These are phyloP conservation scores for Philypnodon macrostomus DNA, from an alignment of 2,797 vertebrate species.

Conservation along the genomic window DNA sequence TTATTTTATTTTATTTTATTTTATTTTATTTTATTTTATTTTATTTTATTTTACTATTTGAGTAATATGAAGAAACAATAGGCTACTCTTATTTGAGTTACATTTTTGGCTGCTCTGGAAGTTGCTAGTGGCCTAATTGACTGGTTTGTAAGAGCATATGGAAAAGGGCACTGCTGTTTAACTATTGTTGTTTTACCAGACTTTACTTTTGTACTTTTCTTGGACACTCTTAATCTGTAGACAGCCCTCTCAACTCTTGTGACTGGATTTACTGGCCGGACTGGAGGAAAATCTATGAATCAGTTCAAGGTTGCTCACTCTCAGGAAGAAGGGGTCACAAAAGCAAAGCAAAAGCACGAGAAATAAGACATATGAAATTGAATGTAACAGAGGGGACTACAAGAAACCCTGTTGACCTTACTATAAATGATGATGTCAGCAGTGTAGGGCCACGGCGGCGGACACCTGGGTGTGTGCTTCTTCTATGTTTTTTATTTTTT, in stretches of 20 bases:
- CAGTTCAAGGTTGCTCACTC: slow-evolving; percentile 66
- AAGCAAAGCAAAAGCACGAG: slow-evolving; percentile 29
- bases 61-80: too few species aligned
- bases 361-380: slow-evolving; percentile 31
- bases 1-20: too few species aligned
- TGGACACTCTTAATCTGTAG: slow-evolving; percentile 14
- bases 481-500: slow-evolving; percentile 28
- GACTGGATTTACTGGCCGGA: slow-evolving; percentile 70
- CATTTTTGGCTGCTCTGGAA: too few species aligned
- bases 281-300: slow-evolving; percentile 78
- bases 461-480: slow-evolving; percentile 43
- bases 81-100: too few species aligned
- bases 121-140: too few species aligned
- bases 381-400: slow-evolving; percentile 25
- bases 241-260: slow-evolving; percentile 44
- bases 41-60: too few species aligned
- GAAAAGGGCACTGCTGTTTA: slow-evolving; percentile 40
- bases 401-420: slow-evolving; percentile 35
- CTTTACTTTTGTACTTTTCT: slow-evolving; percentile 14
- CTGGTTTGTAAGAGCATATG: slow-evolving; percentile 70
- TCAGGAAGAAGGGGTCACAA: slow-evolving; percentile 52
- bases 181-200: neutral
- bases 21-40: too few species aligned
- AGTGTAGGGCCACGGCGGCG: slow-evolving; percentile 32
- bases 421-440: slow-evolving; percentile 60